These are phyloP conservation scores for Coreoperca whiteheadi DNA, from an alignment of 2,113 vertebrate species.

Conservation along the genomic window DNA sequence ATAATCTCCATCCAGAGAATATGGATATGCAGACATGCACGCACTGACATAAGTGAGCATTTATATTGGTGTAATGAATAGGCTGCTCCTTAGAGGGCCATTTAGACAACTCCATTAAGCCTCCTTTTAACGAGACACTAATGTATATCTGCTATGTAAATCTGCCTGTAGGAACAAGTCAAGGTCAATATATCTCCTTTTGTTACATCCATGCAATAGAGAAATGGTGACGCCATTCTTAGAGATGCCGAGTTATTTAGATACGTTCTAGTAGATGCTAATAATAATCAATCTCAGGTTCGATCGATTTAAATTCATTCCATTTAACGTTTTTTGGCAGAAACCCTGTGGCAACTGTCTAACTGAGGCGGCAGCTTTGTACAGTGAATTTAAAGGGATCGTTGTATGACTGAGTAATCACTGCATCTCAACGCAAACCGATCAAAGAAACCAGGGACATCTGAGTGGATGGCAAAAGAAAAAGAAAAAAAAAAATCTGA, in stretches of 20 bases:
- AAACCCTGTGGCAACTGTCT: neutral
- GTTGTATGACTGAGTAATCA: too few relatives aligned
- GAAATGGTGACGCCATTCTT: neutral
- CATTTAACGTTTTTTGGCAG: neutral
- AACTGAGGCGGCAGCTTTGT: neutral
- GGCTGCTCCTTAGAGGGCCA: neutral
- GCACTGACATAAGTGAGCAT: neutral
- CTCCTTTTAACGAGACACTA: slow-evolving; percentile 5
- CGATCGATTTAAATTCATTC: neutral
- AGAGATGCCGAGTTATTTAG: neutral
- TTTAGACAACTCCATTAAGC: slow-evolving; percentile 28
- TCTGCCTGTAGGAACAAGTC: neutral
- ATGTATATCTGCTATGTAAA: neutral
- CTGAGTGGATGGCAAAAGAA: too few relatives aligned
- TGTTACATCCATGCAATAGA: neutral
- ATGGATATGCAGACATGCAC: too few relatives aligned
- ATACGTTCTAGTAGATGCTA: neutral
- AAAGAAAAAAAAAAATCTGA: neutral
- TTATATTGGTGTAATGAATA: slow-evolving; percentile 4
- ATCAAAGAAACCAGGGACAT: neutral
- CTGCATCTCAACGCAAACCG: neutral
- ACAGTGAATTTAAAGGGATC: neutral
- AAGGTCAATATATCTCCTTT: slow-evolving; percentile 5
- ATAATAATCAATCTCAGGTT: neutral
- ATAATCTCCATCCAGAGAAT: neutral